Conservation (phyloP, 23 tunicate species). For the Styela plicata region DNA sequence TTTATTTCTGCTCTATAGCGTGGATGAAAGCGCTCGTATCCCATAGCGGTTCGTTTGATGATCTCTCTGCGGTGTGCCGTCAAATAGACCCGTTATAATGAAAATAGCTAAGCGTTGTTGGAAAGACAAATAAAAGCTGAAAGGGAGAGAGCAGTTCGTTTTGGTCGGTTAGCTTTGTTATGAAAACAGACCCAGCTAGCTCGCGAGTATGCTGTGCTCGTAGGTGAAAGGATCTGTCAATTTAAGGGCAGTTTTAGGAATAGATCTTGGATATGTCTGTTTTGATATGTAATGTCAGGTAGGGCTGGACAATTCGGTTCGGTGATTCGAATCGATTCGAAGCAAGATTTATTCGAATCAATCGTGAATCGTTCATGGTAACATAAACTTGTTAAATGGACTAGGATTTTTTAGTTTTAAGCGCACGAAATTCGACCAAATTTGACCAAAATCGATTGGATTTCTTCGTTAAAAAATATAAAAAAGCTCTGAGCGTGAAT, state of each 20-base stretch:
- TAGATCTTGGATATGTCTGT: neutral
- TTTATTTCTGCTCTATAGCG: neutral
- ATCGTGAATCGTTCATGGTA: too few relatives aligned
- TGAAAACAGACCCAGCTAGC: neutral
- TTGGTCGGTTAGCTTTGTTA: neutral
- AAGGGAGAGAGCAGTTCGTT: neutral
- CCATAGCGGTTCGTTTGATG: conserved; percentile 12
- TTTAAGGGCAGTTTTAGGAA: neutral
- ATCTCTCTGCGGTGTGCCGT: conserved; percentile 1
- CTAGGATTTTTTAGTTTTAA: too few relatives aligned
- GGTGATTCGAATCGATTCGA: too few relatives aligned
- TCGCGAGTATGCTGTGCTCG: neutral
- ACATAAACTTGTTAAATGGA: neutral
- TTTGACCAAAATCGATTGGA: too few relatives aligned
- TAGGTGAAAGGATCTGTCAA: neutral
- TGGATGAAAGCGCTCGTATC: neutral
- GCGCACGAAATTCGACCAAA: too few relatives aligned
- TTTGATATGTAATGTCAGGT: neutral
- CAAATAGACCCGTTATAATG: conserved; percentile 28
- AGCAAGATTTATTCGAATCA: too few relatives aligned
- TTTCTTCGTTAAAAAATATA: too few relatives aligned
- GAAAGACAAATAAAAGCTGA: neutral
- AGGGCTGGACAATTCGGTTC: too few relatives aligned
- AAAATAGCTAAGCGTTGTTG: neutral
- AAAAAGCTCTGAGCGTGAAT: too few relatives aligned